These are phyloP conservation scores for Alligator mississippiensis DNA, from an alignment of 2,113 vertebrate genomes.

Conservation along the genomic window DNA sequence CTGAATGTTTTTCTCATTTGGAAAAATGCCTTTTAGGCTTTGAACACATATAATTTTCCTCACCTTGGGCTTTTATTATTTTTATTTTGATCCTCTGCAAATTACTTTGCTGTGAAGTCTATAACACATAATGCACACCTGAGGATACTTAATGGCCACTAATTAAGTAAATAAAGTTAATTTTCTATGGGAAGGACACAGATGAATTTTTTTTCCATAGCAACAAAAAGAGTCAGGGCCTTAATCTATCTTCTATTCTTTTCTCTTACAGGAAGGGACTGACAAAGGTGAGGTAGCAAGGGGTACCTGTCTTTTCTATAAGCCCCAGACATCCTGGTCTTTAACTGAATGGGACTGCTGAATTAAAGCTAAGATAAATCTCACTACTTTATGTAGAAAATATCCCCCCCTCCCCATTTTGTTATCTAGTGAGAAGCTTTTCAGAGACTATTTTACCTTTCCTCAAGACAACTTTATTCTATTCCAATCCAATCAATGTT, in stretches of 20 bases:
- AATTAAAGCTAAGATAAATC: not conserved
- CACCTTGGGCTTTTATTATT: not conserved
- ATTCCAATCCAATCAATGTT: not conserved
- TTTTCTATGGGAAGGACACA: not conserved
- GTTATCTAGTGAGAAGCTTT: not conserved
- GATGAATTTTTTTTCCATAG: not conserved
- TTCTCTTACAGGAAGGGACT: not conserved
- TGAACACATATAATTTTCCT: not conserved
- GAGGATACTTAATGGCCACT: not conserved
- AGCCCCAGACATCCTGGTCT: not conserved
- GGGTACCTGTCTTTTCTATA: not conserved
- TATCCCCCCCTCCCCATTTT: not conserved
- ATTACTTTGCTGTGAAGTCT: not conserved
- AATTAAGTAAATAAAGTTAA: not conserved
- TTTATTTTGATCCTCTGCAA: not conserved
- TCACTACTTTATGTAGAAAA: not conserved
- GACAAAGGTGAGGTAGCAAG: not conserved
- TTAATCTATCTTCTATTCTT: not conserved
- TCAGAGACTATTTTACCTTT: not conserved
- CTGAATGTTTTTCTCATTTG: not conserved
- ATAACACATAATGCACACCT: not conserved
- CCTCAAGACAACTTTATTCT: not conserved
- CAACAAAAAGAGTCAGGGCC: not conserved
- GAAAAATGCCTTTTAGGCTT: not conserved
- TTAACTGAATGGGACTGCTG: not conserved